Conservation (phyloP, 2,797 vertebrate species). For the Melanotaenia pygmaea region DNA sequence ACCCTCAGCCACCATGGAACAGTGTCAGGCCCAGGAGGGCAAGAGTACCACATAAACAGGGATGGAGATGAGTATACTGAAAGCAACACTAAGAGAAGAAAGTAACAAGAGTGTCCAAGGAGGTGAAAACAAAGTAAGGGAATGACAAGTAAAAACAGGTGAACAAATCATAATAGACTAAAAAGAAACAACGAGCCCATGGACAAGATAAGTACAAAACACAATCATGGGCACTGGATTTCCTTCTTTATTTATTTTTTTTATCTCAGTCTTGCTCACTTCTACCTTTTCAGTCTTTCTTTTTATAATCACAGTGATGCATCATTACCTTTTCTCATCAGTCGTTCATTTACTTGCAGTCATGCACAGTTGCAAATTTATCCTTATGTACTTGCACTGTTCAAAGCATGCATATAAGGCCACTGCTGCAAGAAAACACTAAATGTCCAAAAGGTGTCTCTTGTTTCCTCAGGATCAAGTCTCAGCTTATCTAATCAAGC, state of each 20-base stretch:
- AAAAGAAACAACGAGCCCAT: slow-evolving; percentile 10
- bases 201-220: slow-evolving; percentile 10
- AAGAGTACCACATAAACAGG: slow-evolving; percentile 37
- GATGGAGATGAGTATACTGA: slow-evolving; percentile 25
- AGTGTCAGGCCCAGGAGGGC: slow-evolving; percentile 56
- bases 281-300: slow-evolving; percentile 2
- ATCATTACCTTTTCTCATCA: slow-evolving; percentile 36
- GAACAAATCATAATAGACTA: slow-evolving; percentile 33
- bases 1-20: slow-evolving; percentile 60
- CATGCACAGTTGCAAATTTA: slow-evolving; percentile 18
- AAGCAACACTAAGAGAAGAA: slow-evolving; percentile 32
- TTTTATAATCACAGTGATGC: slow-evolving; percentile 13
- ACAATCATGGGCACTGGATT: slow-evolving; percentile 13
- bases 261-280: background rate
- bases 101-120: slow-evolving; percentile 7
- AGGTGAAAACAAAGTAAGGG: slow-evolving; percentile 6
- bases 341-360: slow-evolving; percentile 16
- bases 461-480: slow-evolving; percentile 16
- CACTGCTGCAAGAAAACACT: slow-evolving; percentile 11
- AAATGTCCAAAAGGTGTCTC: slow-evolving; percentile 11
- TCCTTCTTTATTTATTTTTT: slow-evolving; percentile 12
- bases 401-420: slow-evolving; percentile 8
- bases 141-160: slow-evolving; percentile 41
- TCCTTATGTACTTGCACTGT: slow-evolving; percentile 1
- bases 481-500: slow-evolving; percentile 16